Evolutionary conservation across 1,140 invertebrate genomes (phyloP).

Genomic region (Sminthurides bifidus): DNA sequence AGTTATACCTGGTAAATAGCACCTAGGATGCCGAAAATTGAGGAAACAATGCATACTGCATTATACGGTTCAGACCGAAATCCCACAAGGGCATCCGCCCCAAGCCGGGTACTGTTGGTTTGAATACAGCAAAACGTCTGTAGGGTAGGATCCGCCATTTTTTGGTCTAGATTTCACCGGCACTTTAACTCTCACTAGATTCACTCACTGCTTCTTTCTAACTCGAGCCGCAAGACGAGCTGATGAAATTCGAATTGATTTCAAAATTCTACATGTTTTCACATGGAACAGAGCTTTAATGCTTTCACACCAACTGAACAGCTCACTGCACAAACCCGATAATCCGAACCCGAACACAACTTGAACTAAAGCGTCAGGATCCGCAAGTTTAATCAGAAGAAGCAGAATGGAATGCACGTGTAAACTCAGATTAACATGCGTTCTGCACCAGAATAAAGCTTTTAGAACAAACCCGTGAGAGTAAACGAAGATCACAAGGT

Average conservation of each 20-base stretch:
- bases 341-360: too few relatives aligned
- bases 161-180: neutral
- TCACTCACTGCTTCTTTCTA: neutral
- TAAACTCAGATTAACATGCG: too few relatives aligned
- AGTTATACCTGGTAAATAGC: constrained; percentile 55
- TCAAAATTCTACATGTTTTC: too few relatives aligned
- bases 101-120: constrained; percentile 48
- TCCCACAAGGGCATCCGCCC: constrained; percentile 50
- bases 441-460: too few relatives aligned
- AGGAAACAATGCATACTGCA: constrained; percentile 55
- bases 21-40: constrained; percentile 55
- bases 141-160: constrained; percentile 64
- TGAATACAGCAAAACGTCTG: constrained; percentile 66
- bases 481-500: too few relatives aligned
- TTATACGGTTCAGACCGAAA: constrained; percentile 60
- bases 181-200: neutral
- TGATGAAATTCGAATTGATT: neutral
- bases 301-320: too few relatives aligned
- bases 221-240: neutral
- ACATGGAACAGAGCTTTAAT: too few relatives aligned
- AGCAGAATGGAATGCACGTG: too few relatives aligned
- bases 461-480: too few relatives aligned
- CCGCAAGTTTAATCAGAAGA: too few relatives aligned
- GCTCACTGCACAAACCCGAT: too few relatives aligned
- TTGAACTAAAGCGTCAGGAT: too few relatives aligned